phyloP scores from a whole-genome alignment of 2,113 vertebrate genomes.

The Mixornis gularis region DNA sequence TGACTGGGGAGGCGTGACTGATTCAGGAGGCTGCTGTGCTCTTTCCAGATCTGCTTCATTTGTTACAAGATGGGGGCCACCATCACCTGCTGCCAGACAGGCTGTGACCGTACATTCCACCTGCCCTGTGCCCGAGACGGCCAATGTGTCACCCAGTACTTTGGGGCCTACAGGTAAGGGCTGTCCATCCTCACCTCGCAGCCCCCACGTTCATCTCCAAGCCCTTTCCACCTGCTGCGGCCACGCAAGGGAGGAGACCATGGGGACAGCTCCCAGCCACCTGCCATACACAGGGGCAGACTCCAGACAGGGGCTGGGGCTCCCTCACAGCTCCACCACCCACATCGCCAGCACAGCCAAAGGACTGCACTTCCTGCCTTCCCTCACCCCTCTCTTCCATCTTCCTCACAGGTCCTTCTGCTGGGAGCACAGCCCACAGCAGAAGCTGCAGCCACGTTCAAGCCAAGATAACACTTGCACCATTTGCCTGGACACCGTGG shows the following conservation, averaged over 20 bases:
- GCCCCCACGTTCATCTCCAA: accelerated
- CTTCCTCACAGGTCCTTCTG: neutral
- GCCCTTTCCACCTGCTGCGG: accelerated
- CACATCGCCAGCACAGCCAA: accelerated
- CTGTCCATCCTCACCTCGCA: accelerated
- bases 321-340: neutral
- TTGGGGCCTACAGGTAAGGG: neutral
- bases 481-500: neutral
- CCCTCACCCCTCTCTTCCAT: accelerated
- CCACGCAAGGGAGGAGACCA: accelerated
- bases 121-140: neutral
- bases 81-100: neutral
- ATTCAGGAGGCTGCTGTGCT: neutral
- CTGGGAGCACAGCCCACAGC: neutral
- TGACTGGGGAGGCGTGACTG: neutral
- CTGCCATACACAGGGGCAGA: too few relatives aligned
- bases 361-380: neutral
- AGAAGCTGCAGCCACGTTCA: neutral
- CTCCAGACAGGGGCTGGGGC: too few relatives aligned
- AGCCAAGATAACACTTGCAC: neutral
- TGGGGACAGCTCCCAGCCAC: accelerated
- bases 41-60: neutral
- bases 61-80: neutral
- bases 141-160: neutral
- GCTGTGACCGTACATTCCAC: neutral